Evolutionary conservation across 2,797 vertebrate species (phyloP).

Genomic region (Myotis daubentonii): DNA sequence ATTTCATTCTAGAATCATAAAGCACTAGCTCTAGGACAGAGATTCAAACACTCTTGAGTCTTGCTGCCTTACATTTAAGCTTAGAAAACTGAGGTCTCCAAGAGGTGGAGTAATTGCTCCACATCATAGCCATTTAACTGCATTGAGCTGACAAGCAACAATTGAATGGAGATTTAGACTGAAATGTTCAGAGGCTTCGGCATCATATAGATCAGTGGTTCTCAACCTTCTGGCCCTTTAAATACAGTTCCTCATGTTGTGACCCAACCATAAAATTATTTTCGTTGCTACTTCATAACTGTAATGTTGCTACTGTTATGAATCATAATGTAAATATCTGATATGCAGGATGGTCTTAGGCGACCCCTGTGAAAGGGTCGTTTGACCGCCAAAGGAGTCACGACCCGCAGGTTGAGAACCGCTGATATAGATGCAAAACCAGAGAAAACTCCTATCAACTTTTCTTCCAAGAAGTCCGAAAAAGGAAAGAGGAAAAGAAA

Average conservation of each 20-base stretch:
- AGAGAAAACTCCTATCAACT: neutral
- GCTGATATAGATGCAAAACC: neutral
- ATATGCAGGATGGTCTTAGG: too few relatives aligned
- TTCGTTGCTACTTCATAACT: too few relatives aligned
- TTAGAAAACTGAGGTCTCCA: neutral
- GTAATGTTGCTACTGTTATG: too few relatives aligned
- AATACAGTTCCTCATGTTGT: too few relatives aligned
- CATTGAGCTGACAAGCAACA: rapidly evolving
- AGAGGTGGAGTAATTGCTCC: rapidly evolving
- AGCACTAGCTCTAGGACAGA: neutral
- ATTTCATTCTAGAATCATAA: neutral
- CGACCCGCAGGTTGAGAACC: too few relatives aligned
- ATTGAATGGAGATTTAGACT: neutral
- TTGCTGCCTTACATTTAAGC: neutral
- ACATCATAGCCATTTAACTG: rapidly evolving
- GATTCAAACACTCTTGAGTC: neutral
- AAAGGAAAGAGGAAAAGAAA: neutral
- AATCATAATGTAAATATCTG: too few relatives aligned
- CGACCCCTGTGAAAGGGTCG: too few relatives aligned
- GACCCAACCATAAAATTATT: too few relatives aligned
- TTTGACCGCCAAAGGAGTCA: too few relatives aligned
- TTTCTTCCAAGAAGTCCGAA: neutral
- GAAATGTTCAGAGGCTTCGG: neutral
- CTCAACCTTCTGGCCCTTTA: too few relatives aligned
- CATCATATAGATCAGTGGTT: too few relatives aligned